phyloP scores from a whole-genome alignment of 2,888 invertebrate genomes.

The Melangyna quadrimaculata region DNA sequence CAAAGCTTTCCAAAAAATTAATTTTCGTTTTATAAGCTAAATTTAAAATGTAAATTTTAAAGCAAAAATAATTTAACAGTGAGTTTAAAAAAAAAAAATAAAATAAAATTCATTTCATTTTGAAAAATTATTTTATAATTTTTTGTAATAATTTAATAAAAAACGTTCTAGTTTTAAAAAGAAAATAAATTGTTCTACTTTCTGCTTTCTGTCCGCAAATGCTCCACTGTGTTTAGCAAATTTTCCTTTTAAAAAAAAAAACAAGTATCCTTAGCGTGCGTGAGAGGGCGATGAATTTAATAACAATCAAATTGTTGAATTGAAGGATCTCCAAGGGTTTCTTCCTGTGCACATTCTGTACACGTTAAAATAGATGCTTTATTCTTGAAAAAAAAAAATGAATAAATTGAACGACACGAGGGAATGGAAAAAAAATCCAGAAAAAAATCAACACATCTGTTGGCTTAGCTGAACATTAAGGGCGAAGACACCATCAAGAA shows the following conservation, averaged over 20 bases:
- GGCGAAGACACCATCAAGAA: background rate
- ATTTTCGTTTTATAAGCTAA: too few relatives aligned
- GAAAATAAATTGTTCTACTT: background rate
- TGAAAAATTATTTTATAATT: too few relatives aligned
- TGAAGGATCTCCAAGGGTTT: slow-evolving; percentile 30
- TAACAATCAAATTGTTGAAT: slow-evolving; percentile 66
- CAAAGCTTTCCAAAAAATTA: too few relatives aligned
- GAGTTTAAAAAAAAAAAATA: too few relatives aligned
- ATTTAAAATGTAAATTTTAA: too few relatives aligned
- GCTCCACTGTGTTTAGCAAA: background rate
- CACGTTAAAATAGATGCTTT: slow-evolving; percentile 44
- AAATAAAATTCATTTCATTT: background rate
- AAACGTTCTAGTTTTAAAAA: background rate
- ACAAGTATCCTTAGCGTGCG: background rate
- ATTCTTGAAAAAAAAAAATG: slow-evolving; percentile 16
- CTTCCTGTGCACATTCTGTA: slow-evolving; percentile 21
- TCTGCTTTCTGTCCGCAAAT: background rate
- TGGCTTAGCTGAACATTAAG: slow-evolving; percentile 42
- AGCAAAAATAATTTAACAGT: too few relatives aligned
- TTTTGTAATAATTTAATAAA: too few relatives aligned
- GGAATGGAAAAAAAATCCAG: background rate
- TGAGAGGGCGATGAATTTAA: slow-evolving; percentile 37
- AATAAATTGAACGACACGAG: background rate
- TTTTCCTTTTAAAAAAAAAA: background rate
- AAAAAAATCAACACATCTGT: slow-evolving; percentile 48